Conservation (phyloP, 2,113 vertebrate genomes). For the Corythoichthys intestinalis region DNA sequence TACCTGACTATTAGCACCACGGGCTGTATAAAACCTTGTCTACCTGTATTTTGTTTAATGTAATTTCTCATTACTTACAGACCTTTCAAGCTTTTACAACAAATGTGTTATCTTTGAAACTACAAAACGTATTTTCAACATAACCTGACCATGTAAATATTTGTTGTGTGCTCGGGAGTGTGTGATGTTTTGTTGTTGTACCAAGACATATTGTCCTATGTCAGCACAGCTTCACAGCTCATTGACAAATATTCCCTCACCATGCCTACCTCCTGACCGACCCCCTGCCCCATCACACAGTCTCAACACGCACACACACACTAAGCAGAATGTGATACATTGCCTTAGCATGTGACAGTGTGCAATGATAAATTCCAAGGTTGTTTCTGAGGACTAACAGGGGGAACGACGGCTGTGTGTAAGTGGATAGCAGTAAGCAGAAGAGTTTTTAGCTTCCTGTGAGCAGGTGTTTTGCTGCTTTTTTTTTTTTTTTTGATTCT, state of each 20-base stretch:
- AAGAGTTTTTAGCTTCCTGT: too few species aligned
- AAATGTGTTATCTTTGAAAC: too few species aligned
- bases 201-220: slow-evolving; percentile 52
- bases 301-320: slow-evolving; percentile 19
- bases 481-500: too few species aligned
- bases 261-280: slow-evolving; percentile 43
- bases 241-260: slow-evolving; percentile 52
- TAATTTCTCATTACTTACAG: too few species aligned
- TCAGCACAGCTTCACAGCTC: slow-evolving; percentile 52
- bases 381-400: background rate
- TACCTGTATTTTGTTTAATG: background rate
- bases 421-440: background rate
- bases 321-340: slow-evolving; percentile 36
- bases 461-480: too few species aligned
- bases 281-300: slow-evolving; percentile 22
- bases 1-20: background rate
- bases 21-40: background rate
- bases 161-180: slow-evolving; percentile 3
- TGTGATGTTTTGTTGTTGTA: slow-evolving; percentile 37
- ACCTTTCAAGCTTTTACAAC: too few species aligned
- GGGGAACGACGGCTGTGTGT: background rate
- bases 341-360: background rate
- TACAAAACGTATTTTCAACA: background rate
- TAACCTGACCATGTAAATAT: slow-evolving; percentile 6
- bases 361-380: slow-evolving; percentile 3